Evolutionary conservation across 1,140 invertebrate species (phyloP), one percentile per base, ranked within the genome.

Genomic region (Ceratina calcarata): DNA sequence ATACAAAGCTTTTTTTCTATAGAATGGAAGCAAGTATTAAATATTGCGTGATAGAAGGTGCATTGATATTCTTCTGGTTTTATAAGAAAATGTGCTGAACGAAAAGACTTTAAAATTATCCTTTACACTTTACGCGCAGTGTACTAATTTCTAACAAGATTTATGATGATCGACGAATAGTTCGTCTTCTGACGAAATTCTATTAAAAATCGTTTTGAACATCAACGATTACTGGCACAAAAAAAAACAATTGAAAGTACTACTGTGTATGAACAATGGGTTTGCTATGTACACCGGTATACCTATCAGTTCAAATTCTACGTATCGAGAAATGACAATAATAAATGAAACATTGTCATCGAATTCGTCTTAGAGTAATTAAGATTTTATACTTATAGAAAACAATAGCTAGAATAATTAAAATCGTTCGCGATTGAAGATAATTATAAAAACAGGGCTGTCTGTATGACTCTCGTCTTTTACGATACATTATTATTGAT

Each of bases 321-420:
- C 78, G 71, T 79, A 74, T 74, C 24, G 27, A 58, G 51, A 53
- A 37, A 18, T 57, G 71, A 79, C 78, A 79, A 79, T 67, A 79
- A 79, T 53, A 15, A 20, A n/a, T 15, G 6, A 1, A n/a, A 60
- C 22, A 10, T 65, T 66, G 61, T 58, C 62, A 60, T 61, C 60
- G 60, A 74, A 49, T 27, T 57, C 15, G 68, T 22, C 27, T 58
- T 67, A 58, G 37, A 18, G 37, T 57, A 58, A 3, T 64, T 7
- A 60, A 6, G 32, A 45, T 67, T 79, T 79, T 74, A 67, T 67
- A 74, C 16, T 20, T 74, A 12, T 73, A 66, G 27, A 27, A 55
- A 37, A 1, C 20, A 53, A 20, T 12, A 32, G 27, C 13, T 3
- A 57, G 3, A 18, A 37, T 24, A 71, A 62, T 53, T 12, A 6